Conservation (phyloP, 2,113 vertebrate species). For the Galbula dea region DNA sequence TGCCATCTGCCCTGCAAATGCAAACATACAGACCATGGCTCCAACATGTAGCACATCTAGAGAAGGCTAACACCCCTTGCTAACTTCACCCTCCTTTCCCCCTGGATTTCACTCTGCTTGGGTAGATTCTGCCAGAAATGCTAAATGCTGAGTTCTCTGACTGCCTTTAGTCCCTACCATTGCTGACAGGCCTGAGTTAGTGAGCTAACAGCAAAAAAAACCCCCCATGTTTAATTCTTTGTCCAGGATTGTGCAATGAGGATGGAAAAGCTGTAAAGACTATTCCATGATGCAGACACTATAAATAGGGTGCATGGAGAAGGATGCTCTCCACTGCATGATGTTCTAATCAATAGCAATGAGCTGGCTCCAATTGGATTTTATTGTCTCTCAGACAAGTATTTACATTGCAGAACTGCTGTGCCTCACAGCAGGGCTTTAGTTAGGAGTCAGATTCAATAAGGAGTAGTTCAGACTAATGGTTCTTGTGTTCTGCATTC, state of each 20-base stretch:
- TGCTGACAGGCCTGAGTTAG: background rate
- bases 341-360: background rate
- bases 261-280: background rate
- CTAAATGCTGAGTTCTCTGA: background rate
- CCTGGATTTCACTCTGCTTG: background rate
- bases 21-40: background rate
- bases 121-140: background rate
- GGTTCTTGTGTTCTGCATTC: background rate
- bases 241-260: background rate
- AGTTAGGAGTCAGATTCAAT: background rate
- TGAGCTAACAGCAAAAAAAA: background rate
- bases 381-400: slow-evolving; percentile 12
- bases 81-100: background rate
- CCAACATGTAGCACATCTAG: rapidly evolving
- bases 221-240: background rate
- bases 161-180: background rate
- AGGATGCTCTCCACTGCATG: background rate
- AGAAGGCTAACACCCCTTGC: background rate
- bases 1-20: slow-evolving; percentile 19
- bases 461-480: background rate
- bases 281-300: background rate
- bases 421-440: background rate
- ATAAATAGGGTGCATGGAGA: slow-evolving; percentile 11
- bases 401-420: slow-evolving; percentile 3
- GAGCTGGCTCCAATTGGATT: background rate